Percentiles rank a stretch among this genome's conserved stretches.
phyloP scores from a whole-genome alignment of 2,797 vertebrate species.

The Acanthiza pusilla region DNA sequence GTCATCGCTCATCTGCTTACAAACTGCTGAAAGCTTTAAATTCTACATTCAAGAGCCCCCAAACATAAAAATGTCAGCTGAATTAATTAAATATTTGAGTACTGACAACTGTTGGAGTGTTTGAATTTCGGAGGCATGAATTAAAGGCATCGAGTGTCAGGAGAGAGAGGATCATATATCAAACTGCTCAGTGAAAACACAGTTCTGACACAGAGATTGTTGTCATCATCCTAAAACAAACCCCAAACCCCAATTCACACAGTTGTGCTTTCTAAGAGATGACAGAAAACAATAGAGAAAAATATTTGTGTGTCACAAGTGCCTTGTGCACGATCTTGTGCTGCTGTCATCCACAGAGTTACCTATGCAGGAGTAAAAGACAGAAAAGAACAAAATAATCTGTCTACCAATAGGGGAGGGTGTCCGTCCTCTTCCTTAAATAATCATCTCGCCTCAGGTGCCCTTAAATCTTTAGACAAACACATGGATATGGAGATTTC shows the following conservation, averaged over 20 bases:
- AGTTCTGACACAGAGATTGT: neutral
- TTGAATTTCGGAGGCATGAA: constrained; percentile 1
- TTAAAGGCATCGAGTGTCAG: constrained; percentile 8
- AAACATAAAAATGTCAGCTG: constrained; percentile 71
- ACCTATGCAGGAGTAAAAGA: neutral
- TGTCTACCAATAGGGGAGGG: neutral
- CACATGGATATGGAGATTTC: accelerated
- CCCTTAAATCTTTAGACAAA: neutral
- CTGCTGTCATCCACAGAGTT: neutral
- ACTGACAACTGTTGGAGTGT: constrained; percentile 40
- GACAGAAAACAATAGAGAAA: neutral
- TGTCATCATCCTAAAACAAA: neutral
- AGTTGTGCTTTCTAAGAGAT: neutral
- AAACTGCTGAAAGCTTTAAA: constrained; percentile 47
- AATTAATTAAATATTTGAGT: constrained; percentile 80
- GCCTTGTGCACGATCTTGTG: neutral
- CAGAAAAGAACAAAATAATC: neutral
- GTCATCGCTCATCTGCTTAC: constrained; percentile 42
- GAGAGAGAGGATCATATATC: constrained; percentile 39
- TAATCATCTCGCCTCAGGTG: neutral
- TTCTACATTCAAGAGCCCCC: constrained; percentile 30
- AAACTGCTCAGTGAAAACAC: neutral
- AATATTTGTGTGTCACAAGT: neutral
- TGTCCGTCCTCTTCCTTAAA: neutral
- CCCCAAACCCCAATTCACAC: neutral